These are phyloP conservation scores for Aythya baeri DNA, from an alignment of 2,113 vertebrate genomes.

Conservation along the genomic window DNA sequence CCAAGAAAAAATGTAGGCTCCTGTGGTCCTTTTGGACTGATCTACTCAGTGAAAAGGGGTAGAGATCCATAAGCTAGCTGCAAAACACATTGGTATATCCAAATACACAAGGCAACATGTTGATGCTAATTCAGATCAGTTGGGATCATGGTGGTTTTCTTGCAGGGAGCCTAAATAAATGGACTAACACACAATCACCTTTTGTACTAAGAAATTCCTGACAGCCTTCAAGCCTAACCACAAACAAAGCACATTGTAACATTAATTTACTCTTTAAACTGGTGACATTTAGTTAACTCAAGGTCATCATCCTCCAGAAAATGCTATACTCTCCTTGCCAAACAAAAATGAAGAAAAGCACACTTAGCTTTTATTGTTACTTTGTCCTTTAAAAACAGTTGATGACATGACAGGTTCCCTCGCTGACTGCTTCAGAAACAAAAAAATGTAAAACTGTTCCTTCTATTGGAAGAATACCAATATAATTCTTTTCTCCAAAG, in stretches of 20 bases:
- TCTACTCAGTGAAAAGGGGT: background rate
- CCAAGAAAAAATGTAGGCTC: rapidly evolving
- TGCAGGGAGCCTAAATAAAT: background rate
- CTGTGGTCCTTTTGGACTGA: background rate
- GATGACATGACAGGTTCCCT: background rate
- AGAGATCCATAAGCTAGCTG: background rate
- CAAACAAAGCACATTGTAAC: constrained; percentile 38
- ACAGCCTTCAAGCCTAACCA: background rate
- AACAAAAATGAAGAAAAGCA: constrained; percentile 30
- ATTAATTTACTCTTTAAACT: constrained; percentile 45
- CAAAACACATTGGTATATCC: rapidly evolving
- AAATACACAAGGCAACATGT: background rate
- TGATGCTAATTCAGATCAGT: background rate
- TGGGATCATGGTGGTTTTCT: background rate
- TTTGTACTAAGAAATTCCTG: constrained; percentile 11
- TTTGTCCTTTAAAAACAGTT: constrained; percentile 25
- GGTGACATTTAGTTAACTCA: constrained; percentile 19
- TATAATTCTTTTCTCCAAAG: background rate
- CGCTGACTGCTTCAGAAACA: background rate
- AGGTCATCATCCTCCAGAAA: constrained; percentile 44
- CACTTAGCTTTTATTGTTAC: constrained; percentile 2
- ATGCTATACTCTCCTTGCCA: constrained; percentile 5
- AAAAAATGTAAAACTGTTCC: background rate
- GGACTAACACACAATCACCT: constrained; percentile 8
- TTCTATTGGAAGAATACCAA: background rate